A percentile compares a stretch with the other conserved stretches of the same genome.
Evolutionary conservation across 1,140 invertebrate species (phyloP).

Genomic region (Calliphora vicina): DNA sequence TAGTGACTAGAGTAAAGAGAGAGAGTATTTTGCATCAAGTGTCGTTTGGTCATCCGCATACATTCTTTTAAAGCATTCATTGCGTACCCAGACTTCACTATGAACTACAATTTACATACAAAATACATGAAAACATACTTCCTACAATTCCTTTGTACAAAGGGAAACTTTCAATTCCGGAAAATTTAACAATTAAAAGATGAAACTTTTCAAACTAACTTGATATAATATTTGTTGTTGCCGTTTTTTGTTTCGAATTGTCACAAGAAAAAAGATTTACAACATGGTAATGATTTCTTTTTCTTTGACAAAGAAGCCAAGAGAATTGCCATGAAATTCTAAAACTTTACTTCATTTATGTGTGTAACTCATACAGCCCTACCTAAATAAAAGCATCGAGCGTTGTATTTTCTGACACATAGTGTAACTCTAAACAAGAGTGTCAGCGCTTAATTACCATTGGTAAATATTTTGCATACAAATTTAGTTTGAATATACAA

Average conservation of each 20-base stretch:
- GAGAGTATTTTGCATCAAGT: conserved; percentile 7
- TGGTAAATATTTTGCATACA: too few species aligned
- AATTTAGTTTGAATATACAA: too few species aligned
- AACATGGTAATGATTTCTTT: conserved; percentile 2
- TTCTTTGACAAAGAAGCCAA: conserved; percentile 15
- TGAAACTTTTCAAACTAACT: conserved; percentile 13
- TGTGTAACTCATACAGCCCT: too few species aligned
- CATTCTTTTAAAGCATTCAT: neutral
- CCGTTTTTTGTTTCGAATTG: neutral
- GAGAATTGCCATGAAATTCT: conserved; percentile 18
- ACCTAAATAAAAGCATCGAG: too few species aligned
- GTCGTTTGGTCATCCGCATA: conserved; percentile 22
- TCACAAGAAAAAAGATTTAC: conserved; percentile 28
- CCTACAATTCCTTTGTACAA: neutral
- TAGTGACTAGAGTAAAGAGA: neutral
- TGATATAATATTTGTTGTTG: neutral
- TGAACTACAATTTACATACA: neutral
- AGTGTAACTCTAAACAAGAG: too few species aligned
- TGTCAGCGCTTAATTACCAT: too few species aligned
- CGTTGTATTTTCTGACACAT: too few species aligned
- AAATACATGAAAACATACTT: neutral
- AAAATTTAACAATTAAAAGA: conserved; percentile 32
- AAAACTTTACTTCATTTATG: neutral
- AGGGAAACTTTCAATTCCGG: conserved; percentile 22
- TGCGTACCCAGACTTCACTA: conserved; percentile 4